Conservation (phyloP, 2,888 invertebrate species). For the Anthophora plumipes region DNA sequence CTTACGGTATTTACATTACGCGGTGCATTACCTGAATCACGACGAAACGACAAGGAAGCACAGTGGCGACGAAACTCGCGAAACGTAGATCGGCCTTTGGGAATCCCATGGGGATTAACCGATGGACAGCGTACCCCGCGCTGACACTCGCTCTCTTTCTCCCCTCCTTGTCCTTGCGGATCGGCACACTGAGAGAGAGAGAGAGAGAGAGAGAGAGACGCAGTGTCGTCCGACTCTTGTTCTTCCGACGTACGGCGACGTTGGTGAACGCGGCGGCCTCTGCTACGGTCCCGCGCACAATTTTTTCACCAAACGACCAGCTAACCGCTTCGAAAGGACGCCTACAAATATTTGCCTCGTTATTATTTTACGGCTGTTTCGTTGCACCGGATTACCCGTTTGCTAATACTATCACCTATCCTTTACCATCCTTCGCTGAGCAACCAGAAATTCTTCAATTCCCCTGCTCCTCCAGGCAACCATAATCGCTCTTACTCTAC, state of each 20-base stretch:
- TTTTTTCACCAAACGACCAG: slow-evolving; percentile 8
- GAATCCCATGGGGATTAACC: slow-evolving; percentile 54
- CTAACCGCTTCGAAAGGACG: slow-evolving; percentile 30
- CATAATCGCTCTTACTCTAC: not conserved
- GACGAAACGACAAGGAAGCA: slow-evolving; percentile 11
- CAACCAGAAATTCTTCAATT: not conserved
- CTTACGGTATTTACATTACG: too few species aligned
- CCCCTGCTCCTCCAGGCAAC: too few species aligned
- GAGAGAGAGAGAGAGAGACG: not conserved
- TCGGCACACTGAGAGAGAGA: not conserved
- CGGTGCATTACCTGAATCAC: too few species aligned
- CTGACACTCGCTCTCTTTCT: not conserved
- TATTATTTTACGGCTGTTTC: slow-evolving; percentile 78
- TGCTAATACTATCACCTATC: slow-evolving; percentile 41
- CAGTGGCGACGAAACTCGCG: not conserved
- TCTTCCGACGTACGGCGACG: not conserved
- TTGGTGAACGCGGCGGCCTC: not conserved
- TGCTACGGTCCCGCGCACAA: slow-evolving; percentile 22
- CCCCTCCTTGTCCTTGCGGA: not conserved
- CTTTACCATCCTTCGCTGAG: slow-evolving; percentile 22
- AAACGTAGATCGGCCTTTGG: slow-evolving; percentile 9
- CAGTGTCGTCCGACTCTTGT: not conserved
- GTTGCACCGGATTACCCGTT: slow-evolving; percentile 71
- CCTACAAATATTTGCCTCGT: slow-evolving; percentile 77
- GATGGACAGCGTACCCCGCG: not conserved